Percentiles rank a stretch among this genome's conserved stretches.
Evolutionary conservation across 2,113 vertebrate species (phyloP).

Genomic region (Alces alces): DNA sequence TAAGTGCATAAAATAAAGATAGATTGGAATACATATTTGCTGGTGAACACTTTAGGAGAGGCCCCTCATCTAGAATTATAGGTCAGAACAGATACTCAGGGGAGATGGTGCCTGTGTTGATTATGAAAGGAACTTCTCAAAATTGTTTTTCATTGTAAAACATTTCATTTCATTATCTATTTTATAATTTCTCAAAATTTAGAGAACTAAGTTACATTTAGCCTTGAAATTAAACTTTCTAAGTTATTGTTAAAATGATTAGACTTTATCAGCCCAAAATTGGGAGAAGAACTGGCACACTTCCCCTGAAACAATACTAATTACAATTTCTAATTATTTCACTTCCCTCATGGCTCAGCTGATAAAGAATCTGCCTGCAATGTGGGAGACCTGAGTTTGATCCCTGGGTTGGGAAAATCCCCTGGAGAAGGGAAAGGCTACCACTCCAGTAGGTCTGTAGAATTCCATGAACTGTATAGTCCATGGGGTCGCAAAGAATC

Average conservation of each 20-base stretch:
- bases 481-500: too few species aligned
- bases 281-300: not conserved
- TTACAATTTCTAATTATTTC: not conserved
- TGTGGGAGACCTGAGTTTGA: too few species aligned
- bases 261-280: not conserved
- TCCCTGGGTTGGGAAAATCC: too few species aligned
- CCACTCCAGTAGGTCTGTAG: not conserved
- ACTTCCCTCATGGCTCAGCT: not conserved
- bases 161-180: too few species aligned
- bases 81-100: not conserved
- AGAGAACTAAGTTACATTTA: not conserved
- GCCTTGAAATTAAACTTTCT: constrained; percentile 15
- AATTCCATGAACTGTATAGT: too few species aligned
- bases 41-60: not conserved
- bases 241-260: not conserved
- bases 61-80: not conserved
- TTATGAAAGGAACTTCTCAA: not conserved
- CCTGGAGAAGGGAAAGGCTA: too few species aligned
- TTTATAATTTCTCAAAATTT: not conserved
- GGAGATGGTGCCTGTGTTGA: not conserved
- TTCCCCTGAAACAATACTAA: not conserved
- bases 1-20: not conserved
- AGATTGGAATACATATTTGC: not conserved
- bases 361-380: not conserved
- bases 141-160: not conserved